Base-by-base conservation (phyloP, 2,797 vertebrate genomes). In the Australoheros facetus region DNA sequence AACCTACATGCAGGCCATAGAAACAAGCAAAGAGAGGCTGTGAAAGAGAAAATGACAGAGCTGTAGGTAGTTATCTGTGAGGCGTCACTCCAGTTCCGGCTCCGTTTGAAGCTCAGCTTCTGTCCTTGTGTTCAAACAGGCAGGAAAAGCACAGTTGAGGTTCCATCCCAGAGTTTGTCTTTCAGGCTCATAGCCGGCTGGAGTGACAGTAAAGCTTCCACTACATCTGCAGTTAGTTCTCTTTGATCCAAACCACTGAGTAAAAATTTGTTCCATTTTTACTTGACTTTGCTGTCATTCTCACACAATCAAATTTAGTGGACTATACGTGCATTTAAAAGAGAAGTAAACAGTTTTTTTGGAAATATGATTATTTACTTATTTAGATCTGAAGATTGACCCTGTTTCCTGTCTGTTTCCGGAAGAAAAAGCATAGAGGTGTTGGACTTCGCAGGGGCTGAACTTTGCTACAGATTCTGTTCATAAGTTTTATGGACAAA, bases 61-160 rank as follows among this genome's bases (percentile, higher is more conserved):
- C 80, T 82, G 83, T 75, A 88, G 86, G 85, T 85, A 87, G 90
- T 88, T 88, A 87, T 91, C 88, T 84, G 86, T 48, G 84, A 90
- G 88, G 87, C 82, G 75, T 91, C 87, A 89, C 81, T 88, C 69
- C 48, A 34, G 80, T 81, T 71, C 51, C 57, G 5, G 84, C 74
- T 81, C 42, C 5, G 37, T 90, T 93, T 92, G 84, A 93, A 88
- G 83, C 79, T 79, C 75, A 62, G 83, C 76, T 81, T 83, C 85
- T 79, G 82, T 87, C 83, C 84, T 71, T 56, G 42, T 77, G 88
- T 92, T 90, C 85, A 89, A 91, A 93, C 85, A 60, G 71, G 66
- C 42, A 58, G 53, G 54, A 81, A 83, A 78, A 83, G 62, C 59
- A 69, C 82, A 83, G 74, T 45, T 11, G 37, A 79, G 60, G 75